Evolutionary conservation across 92 coral and sea anemone species (phyloP), one percentile per base, ranked within the genome.

Genomic region (Porites rus): DNA sequence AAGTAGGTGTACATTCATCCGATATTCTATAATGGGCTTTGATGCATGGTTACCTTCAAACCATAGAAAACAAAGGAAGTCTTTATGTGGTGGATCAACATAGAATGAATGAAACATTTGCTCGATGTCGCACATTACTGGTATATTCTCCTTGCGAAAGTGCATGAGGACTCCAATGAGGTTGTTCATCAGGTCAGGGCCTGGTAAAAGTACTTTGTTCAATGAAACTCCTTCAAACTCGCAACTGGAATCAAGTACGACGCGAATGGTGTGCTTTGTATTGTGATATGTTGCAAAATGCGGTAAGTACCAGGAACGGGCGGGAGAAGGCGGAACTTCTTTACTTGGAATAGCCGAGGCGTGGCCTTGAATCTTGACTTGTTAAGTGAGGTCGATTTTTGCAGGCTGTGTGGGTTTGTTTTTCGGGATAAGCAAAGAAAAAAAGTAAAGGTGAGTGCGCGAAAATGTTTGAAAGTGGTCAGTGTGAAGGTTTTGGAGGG

Each of bases 1-100:
- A 14, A 93, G 90, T 1, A 93, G 88, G 82, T 93, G 96, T 54
- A 90, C 93, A 64, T 91, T 93, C 96, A 93, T 90, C 54, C 91
- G 38, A 68, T 87, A 90, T 21, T 93, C 92, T 16, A 77, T 74
- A 59, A 93, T 81, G 62, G 74, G 87, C 56, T 87, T 87, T 28
- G 46, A n/a, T 18, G 75, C 84, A 56, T 82, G 76, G 83, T 90
- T 93, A 56, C 75, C 80, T 67, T 93, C 79, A 67, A 90, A 93
- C 96, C 93, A 87, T 7, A 87, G 92, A 81, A 90, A 90, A 52
- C 90, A 80, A 21, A 93, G 87, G 74, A 77, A 90, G 84, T 93
- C 81, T 68, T 93, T 88, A 74, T 93, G 96, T 46, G 28, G 51
- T 10, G 95, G 95, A 76, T 61, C 74, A 28, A 92, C 95, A 74